Evolutionary conservation across 2,888 invertebrate species (phyloP).

Genomic region (Fissipunctia ypsillon): DNA sequence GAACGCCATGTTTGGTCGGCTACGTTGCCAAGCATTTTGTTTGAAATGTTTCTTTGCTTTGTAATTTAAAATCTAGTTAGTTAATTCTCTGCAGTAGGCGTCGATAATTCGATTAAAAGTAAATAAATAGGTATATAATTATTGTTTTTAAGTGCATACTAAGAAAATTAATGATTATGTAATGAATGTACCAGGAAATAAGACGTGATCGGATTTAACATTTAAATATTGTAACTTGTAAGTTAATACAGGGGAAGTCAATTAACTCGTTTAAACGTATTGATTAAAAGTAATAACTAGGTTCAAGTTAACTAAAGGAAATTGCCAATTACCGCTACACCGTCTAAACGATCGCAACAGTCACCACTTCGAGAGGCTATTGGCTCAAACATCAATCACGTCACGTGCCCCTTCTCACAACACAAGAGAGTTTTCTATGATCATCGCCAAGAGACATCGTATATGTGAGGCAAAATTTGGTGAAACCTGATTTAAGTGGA

Average conservation of each 20-base stretch:
- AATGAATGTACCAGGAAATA: slow-evolving; percentile 33
- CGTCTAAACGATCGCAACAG: not conserved
- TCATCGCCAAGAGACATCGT: not conserved
- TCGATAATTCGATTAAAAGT: slow-evolving; percentile 13
- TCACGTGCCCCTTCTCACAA: not conserved
- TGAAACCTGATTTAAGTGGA: not conserved
- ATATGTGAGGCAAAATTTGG: not conserved
- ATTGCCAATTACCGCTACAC: slow-evolving; percentile 38
- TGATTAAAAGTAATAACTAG: slow-evolving; percentile 42
- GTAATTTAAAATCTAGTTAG: slow-evolving; percentile 48
- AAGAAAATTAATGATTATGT: slow-evolving; percentile 5
- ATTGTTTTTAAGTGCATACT: not conserved
- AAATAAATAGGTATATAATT: slow-evolving; percentile 18
- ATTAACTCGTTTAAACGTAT: slow-evolving; percentile 19
- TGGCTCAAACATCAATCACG: not conserved
- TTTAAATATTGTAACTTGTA: slow-evolving; percentile 35
- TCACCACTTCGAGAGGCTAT: not conserved
- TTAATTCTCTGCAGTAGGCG: slow-evolving; percentile 14
- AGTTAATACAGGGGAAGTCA: slow-evolving; percentile 28
- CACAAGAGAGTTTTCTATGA: not conserved
- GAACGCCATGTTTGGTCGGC: slow-evolving; percentile 73
- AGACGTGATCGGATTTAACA: slow-evolving; percentile 30
- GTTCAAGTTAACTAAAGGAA: slow-evolving; percentile 39
- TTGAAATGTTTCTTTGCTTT: slow-evolving; percentile 60
- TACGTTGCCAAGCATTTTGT: slow-evolving; percentile 56